Base-by-base conservation (phyloP, 2,797 vertebrate species). In the Gephyroberyx darwinii region DNA sequence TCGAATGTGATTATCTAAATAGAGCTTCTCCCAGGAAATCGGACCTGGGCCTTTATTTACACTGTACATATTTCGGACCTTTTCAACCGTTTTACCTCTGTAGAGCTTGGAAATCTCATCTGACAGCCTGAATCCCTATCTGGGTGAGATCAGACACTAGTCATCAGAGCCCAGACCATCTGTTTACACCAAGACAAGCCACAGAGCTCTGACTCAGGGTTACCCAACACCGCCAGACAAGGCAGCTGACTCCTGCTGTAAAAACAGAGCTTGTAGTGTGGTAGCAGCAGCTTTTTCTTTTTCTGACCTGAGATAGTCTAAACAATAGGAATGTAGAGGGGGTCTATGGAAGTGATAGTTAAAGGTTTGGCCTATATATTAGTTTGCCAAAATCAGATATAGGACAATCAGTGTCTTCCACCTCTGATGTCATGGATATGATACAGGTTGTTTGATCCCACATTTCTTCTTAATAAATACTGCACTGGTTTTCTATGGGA, bases 141-240 rank as follows among this genome's bases (percentile, higher is more conserved):
- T 86, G 89, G 83, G 77, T 83, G 81, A 83, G 84, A 91, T 86
- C 86, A 90, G 84, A 84, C 87, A 80, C 71, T 79, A 77, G 75
- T 90, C 85, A 82, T 91, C 84, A 84, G 78, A 77, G 82, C 55
- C 43, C 48, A 86, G 78, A 86, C 89, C 85, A 88, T 90, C 87
- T 93, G 91, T 93, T 93, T 93, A 90, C 84, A 88, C 47, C 78
- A 80, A 85, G 81, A 80, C 85, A 77, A 84, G 88, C 84, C 77
- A 20, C 87, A 83, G 79, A 81, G 83, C 69, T 83, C 80, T 85
- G 79, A 91, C 67, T 90, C 83, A 83, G 85, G 87, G 86, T 89
- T 88, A 89, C 84, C 72, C 82, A 85, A 86, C 89, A 83, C 87
- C 74, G 60, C 71, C 73, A 63, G 72, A 57, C 75, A 1, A 65